Conservation (phyloP, 2,113 vertebrate species). For the pig (Sus scrofa) region DNA sequence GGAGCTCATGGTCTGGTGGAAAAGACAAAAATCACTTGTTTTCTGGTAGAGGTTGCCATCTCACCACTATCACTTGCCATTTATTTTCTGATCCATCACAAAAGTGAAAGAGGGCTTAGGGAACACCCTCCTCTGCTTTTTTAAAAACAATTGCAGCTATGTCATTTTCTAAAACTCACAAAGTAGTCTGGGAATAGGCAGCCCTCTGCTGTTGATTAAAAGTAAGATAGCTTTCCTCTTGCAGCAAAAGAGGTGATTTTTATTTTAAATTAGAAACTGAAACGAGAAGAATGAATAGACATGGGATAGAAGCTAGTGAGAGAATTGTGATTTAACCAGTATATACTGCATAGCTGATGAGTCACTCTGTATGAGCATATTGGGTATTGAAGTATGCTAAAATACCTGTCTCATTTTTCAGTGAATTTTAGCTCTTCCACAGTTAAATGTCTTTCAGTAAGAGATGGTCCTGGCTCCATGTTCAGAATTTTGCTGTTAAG, state of each 20-base stretch:
- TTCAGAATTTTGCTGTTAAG: conserved; percentile 23
- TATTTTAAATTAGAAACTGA: conserved; percentile 53
- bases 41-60: background rate
- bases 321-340: background rate
- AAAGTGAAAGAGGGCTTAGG: background rate
- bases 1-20: background rate
- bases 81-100: conserved; percentile 51
- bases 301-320: background rate
- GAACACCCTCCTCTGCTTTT: background rate
- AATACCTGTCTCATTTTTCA: background rate
- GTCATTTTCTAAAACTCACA: conserved; percentile 36
- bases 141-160: background rate
- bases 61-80: background rate
- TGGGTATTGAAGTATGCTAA: background rate
- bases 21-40: background rate
- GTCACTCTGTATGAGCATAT: background rate
- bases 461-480: background rate
- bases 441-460: background rate
- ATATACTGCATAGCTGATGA: background rate
- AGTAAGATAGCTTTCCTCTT: background rate
- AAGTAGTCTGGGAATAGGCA: conserved; percentile 28
- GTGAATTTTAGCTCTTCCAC: background rate
- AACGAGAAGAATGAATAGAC: conserved; percentile 45
- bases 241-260: background rate
- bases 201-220: conserved; percentile 65